Percentiles rank a stretch among this genome's conserved stretches.
These are phyloP conservation scores for Psix sp. DNA, from an alignment of 1,140 invertebrate species.

Conservation along the genomic window DNA sequence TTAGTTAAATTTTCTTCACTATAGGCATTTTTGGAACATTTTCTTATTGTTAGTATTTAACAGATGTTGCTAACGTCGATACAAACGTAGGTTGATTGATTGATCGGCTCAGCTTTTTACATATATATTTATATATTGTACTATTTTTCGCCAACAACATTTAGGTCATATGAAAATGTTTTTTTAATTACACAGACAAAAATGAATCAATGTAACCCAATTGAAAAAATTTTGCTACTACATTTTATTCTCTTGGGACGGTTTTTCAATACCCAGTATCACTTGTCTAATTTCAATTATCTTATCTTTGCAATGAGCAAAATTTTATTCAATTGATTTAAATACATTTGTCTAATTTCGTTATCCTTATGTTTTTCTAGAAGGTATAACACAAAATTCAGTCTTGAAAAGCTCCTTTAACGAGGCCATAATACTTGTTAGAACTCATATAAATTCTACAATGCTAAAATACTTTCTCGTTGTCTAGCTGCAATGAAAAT, in stretches of 20 bases:
- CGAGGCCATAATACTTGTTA: constrained; percentile 31
- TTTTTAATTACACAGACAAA: not conserved
- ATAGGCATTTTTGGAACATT: not conserved
- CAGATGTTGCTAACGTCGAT: constrained; percentile 18
- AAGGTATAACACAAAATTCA: constrained; percentile 41
- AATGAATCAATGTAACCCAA: not conserved
- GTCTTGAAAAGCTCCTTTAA: constrained; percentile 60
- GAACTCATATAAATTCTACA: constrained; percentile 19
- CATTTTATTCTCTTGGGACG: constrained; percentile 40
- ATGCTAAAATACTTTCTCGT: constrained; percentile 37
- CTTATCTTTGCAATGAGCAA: constrained; percentile 26
- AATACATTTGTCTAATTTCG: not conserved
- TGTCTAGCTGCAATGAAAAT: constrained; percentile 12
- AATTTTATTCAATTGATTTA: constrained; percentile 15
- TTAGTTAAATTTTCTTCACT: not conserved
- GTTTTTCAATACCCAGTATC: constrained; percentile 19
- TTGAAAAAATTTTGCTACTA: constrained; percentile 31
- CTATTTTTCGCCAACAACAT: constrained; percentile 42
- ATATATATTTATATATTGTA: constrained; percentile 48
- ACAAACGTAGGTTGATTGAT: constrained; percentile 60
- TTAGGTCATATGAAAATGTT: constrained; percentile 27
- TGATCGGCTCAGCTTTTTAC: constrained; percentile 50
- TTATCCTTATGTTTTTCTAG: not conserved
- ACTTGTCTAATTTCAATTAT: not conserved
- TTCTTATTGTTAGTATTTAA: constrained; percentile 59